phyloP scores from a whole-genome alignment of 2,888 invertebrate genomes.

The Raillietiella orientalis region DNA sequence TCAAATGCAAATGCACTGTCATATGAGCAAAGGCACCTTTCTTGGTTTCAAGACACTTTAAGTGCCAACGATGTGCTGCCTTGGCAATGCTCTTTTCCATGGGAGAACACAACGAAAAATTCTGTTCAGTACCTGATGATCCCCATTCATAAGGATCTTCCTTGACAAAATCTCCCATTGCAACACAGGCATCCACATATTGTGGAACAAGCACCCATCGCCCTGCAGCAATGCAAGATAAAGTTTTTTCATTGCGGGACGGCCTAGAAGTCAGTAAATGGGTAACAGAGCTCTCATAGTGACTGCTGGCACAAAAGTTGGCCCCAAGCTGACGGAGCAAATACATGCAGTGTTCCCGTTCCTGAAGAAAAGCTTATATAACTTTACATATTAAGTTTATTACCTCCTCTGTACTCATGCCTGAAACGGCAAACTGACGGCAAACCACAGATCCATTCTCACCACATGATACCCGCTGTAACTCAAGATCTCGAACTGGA shows the following conservation, averaged over 20 bases:
- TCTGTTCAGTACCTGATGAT: too few relatives aligned
- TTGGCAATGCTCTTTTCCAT: too few relatives aligned
- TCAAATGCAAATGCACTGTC: too few relatives aligned
- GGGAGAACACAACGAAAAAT: too few relatives aligned
- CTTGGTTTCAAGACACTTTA: neutral
- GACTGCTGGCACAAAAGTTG: constrained; percentile 19
- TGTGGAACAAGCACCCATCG: constrained; percentile 57
- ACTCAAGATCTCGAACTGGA: too few relatives aligned
- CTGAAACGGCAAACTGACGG: too few relatives aligned
- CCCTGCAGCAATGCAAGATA: constrained; percentile 54
- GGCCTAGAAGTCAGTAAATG: constrained; percentile 37
- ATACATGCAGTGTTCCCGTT: constrained; percentile 16
- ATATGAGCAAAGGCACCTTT: constrained; percentile 1
- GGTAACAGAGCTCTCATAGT: constrained; percentile 27
- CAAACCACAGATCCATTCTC: too few relatives aligned
- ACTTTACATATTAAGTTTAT: constrained; percentile 7
- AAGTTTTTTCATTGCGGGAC: constrained; percentile 54
- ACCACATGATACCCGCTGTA: too few relatives aligned
- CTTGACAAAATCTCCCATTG: too few relatives aligned
- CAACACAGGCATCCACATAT: constrained; percentile 30
- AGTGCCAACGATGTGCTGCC: neutral
- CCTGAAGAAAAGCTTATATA: constrained; percentile 8
- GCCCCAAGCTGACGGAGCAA: constrained; percentile 28
- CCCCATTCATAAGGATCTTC: too few relatives aligned
- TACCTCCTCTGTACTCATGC: too few relatives aligned